These are phyloP conservation scores for Trachythela sp. DNA, from an alignment of 64 coral and sea anemone genomes.

Conservation along the genomic window DNA sequence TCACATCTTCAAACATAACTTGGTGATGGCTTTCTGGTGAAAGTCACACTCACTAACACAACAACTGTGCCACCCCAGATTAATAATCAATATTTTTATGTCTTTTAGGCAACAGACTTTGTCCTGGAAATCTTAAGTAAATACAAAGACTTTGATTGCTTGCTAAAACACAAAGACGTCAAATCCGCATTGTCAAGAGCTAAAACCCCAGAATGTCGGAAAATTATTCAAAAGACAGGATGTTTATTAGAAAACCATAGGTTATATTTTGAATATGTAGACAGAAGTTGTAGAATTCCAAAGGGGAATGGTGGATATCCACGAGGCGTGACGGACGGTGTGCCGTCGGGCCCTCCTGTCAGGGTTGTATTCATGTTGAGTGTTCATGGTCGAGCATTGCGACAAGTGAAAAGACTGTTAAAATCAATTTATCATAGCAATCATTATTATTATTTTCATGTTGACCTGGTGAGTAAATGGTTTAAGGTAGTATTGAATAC, in stretches of 20 bases:
- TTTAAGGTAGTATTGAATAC: too few relatives aligned
- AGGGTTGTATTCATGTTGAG: slow-evolving; percentile 70
- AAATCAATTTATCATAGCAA: slow-evolving; percentile 80
- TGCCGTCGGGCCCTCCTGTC: slow-evolving; percentile 66
- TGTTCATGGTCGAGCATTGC: slow-evolving; percentile 76
- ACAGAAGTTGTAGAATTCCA: slow-evolving; percentile 67
- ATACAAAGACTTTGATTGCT: slow-evolving; percentile 32
- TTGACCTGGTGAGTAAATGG: slow-evolving; percentile 76
- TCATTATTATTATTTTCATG: slow-evolving; percentile 97
- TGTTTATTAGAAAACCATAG: slow-evolving; percentile 77
- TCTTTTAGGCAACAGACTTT: slow-evolving; percentile 1
- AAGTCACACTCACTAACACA: too few relatives aligned
- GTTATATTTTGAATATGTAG: slow-evolving; percentile 66
- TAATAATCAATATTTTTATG: too few relatives aligned
- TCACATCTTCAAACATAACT: too few relatives aligned
- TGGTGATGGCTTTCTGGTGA: too few relatives aligned
- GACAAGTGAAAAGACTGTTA: slow-evolving; percentile 88
- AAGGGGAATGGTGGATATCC: slow-evolving; percentile 48
- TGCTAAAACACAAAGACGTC: slow-evolving; percentile 80
- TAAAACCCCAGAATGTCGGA: slow-evolving; percentile 72
- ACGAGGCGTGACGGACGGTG: slow-evolving; percentile 40
- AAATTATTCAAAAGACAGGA: slow-evolving; percentile 70
- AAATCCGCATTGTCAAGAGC: slow-evolving; percentile 67
- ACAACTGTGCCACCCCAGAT: too few relatives aligned
- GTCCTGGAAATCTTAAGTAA: background rate